Base-by-base conservation (phyloP, 2,888 invertebrate species). In the Cyclophora albipunctata region DNA sequence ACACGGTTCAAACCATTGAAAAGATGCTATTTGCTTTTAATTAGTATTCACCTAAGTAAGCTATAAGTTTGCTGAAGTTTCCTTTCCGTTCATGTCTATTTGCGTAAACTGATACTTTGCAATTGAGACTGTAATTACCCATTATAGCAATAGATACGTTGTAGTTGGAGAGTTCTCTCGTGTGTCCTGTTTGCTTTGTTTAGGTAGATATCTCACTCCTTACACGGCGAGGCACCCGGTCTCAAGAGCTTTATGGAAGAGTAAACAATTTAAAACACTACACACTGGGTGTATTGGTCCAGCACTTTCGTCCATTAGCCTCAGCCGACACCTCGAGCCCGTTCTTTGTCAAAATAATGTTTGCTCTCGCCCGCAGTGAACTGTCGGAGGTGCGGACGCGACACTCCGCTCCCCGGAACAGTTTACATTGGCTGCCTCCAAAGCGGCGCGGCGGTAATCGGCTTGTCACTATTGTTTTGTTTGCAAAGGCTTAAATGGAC, bases 211-310 rank as follows among this genome's bases (percentile, higher is more conserved):
- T 68, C 67, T 75, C 67, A 73, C 69, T 75, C 65, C 62, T 56
- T 60, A 64, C 64, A 64, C 62, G 62, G 61, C 62, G 63, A 67
- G 66, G 71, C 69, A 69, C 66, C 69, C 69, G 68, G 66, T 63
- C 73, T 80, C 73, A 74, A 87, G 82, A 81, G 88, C 81, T 87
- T 87, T 88, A 88, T 88, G 88, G 87, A 75, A 83, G 77, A 76
- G 84, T 76, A 88, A 89, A 89, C 85, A 89, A 78, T 88, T 89
- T 89, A 89, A 89, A 88, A 89, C 88, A 89, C 88, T 85, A 84
- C 79, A 84, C 75, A 72, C 73, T 70, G 73, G 71, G 65, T 69
- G 73, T 88, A 81, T 89, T 87, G 81, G 82, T 76, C 78, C 79
- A 87, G 85, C 89, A 89, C 89, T 89, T 79, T 78, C 73, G 73